phyloP scores from a whole-genome alignment of 2,888 invertebrate species.

The Oeneis ivallda region DNA sequence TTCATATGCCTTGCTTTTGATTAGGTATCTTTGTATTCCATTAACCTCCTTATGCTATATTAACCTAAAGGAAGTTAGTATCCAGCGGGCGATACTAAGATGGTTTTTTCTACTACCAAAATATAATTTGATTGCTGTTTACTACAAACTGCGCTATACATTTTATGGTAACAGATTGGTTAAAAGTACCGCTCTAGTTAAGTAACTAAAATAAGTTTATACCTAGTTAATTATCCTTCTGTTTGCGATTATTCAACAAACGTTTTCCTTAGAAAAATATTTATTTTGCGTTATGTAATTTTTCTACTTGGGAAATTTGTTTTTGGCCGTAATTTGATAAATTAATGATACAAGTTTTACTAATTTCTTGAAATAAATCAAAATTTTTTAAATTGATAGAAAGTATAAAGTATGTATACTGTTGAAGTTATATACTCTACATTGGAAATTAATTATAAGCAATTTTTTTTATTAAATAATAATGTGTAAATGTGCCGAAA shows the following conservation, averaged over 20 bases:
- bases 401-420: not conserved
- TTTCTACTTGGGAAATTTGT: slow-evolving; percentile 9
- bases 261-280: slow-evolving; percentile 10
- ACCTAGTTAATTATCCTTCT: not conserved
- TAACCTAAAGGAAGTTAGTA: not conserved
- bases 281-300: slow-evolving; percentile 36
- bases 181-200: not conserved
- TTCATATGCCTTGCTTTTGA: slow-evolving; percentile 16
- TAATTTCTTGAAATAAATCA: not conserved
- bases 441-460: too few relatives aligned
- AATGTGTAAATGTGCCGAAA: too few relatives aligned
- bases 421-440: too few relatives aligned
- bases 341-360: not conserved
- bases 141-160: not conserved
- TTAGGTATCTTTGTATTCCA: not conserved
- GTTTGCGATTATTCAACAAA: not conserved
- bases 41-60: not conserved
- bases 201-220: not conserved
- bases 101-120: not conserved
- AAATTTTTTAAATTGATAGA: not conserved
- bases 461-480: too few relatives aligned
- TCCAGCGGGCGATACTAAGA: not conserved
- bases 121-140: slow-evolving; percentile 9
- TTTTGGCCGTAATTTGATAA: not conserved
- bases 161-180: not conserved